Evolutionary conservation across 64 coral and sea anemone genomes (phyloP).

Genomic region (Actinia tenebrosa): DNA sequence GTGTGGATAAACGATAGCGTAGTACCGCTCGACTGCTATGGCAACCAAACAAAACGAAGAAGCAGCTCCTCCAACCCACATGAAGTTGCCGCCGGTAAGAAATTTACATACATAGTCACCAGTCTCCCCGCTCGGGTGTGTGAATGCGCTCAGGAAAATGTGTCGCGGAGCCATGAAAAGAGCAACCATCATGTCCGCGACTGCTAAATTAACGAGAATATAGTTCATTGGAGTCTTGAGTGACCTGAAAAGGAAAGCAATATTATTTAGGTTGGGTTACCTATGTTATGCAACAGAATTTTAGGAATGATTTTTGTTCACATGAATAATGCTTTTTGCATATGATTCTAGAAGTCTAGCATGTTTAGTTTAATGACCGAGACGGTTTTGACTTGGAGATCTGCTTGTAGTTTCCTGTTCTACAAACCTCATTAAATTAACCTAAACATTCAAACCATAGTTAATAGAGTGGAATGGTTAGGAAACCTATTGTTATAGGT

Average conservation of each 20-base stretch:
- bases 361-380: too few relatives aligned
- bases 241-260: not conserved
- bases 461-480: too few relatives aligned
- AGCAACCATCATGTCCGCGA: conserved; percentile 28
- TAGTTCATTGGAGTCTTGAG: conserved; percentile 21
- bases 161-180: conserved; percentile 21
- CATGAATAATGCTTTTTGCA: too few relatives aligned
- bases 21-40: conserved; percentile 9
- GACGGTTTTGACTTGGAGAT: too few relatives aligned
- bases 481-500: too few relatives aligned
- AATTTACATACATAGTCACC: conserved; percentile 18
- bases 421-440: too few relatives aligned
- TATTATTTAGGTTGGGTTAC: not conserved
- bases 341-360: too few relatives aligned
- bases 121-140: not conserved
- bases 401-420: too few relatives aligned
- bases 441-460: too few relatives aligned
- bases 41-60: conserved; percentile 22
- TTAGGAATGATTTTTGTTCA: too few relatives aligned
- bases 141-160: conserved; percentile 22
- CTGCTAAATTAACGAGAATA: conserved; percentile 17
- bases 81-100: conserved; percentile 21
- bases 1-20: conserved; percentile 21
- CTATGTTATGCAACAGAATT: not conserved
- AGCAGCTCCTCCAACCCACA: conserved; percentile 28